Base-by-base conservation (phyloP, 2,113 vertebrate species). In the Phalacrocorax aristotelis region DNA sequence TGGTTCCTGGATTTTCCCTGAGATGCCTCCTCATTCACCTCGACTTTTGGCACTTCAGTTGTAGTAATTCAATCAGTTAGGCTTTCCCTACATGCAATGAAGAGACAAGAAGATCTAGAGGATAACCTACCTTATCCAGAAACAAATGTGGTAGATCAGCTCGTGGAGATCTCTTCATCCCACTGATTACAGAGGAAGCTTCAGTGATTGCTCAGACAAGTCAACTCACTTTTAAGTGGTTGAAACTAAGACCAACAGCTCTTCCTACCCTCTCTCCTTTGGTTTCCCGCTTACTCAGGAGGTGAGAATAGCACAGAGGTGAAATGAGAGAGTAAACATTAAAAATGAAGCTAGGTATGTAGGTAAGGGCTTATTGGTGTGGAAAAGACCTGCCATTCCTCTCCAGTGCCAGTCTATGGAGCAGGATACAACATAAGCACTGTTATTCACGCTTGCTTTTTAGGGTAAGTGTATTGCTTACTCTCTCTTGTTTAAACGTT, bases 401-500 rank as follows among this genome's bases (percentile, higher is more conserved):
- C 55, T 29, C 22, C 60, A 81, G 0, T 18, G 20, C 32, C 5
- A 1, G 5, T 70, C 34, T 60, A 2, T 57, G 40, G 22, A 68
- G 30, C 44, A 64, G 27, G 15, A 30, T 36, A 23, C n/a, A 87
- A 25, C 22, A 44, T 6, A 82, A 89, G 21, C 60, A 32, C 20
- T 84, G 26, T 64, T 75, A 82, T 64, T 83, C 64, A 75, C 52
- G 44, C 27, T 94, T 80, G 57, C 7, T 84, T 69, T 92, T 90
- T 36, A 66, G 52, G 13, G 15, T 87, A 95, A 94, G 57, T 36
- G 55, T 42, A 80, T 32, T 62, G 57, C 85, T 94, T 54, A 13
- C 25, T 84, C 61, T 91, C 76, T 84, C 82, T 95, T 83, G 62
- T 87, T 94, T 94, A 94, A 97, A 96, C 6, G 34, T 96, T 97